Evolutionary conservation across 2,797 vertebrate species (phyloP).

Genomic region (Pseudochromis fuscus): DNA sequence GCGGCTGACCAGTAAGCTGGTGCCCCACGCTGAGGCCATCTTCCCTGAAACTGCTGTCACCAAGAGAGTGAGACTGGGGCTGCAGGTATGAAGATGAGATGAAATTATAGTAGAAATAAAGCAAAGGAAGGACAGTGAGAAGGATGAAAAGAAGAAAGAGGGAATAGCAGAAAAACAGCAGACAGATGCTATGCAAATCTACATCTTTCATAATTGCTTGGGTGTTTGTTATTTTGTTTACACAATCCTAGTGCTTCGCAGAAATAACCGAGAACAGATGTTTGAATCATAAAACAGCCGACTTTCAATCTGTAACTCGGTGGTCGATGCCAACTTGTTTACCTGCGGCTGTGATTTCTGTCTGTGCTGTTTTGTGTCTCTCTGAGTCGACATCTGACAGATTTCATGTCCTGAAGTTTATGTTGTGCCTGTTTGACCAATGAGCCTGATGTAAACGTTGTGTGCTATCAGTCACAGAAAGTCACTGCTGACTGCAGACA

Average conservation of each 20-base stretch:
- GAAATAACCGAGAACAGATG: slow-evolving; percentile 28
- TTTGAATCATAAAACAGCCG: slow-evolving; percentile 43
- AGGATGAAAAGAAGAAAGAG: background rate
- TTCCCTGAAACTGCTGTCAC: slow-evolving; percentile 96
- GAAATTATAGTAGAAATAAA: background rate
- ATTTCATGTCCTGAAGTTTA: slow-evolving; percentile 24
- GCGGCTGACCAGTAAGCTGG: slow-evolving; percentile 89
- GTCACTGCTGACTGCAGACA: background rate
- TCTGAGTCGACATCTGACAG: slow-evolving; percentile 24
- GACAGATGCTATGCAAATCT: background rate
- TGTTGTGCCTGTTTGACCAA: slow-evolving; percentile 32
- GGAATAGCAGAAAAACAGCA: background rate
- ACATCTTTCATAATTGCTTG: slow-evolving; percentile 15
- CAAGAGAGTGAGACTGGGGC: slow-evolving; percentile 93
- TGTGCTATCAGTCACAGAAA: slow-evolving; percentile 16
- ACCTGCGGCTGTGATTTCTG: slow-evolving; percentile 16
- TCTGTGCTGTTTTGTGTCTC: slow-evolving; percentile 23
- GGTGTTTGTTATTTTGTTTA: slow-evolving; percentile 31
- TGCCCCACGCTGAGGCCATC: slow-evolving; percentile 94
- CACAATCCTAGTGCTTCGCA: slow-evolving; percentile 29
- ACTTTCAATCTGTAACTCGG: slow-evolving; percentile 21
- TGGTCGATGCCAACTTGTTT: slow-evolving; percentile 21
- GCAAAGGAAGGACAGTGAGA: background rate
- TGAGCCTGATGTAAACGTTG: slow-evolving; percentile 1
- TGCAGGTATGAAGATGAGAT: slow-evolving; percentile 89